A percentile compares a stretch with the other conserved stretches of the same genome.
These are phyloP conservation scores for Bombus huntii DNA, from an alignment of 1,140 invertebrate species.

Conservation along the genomic window DNA sequence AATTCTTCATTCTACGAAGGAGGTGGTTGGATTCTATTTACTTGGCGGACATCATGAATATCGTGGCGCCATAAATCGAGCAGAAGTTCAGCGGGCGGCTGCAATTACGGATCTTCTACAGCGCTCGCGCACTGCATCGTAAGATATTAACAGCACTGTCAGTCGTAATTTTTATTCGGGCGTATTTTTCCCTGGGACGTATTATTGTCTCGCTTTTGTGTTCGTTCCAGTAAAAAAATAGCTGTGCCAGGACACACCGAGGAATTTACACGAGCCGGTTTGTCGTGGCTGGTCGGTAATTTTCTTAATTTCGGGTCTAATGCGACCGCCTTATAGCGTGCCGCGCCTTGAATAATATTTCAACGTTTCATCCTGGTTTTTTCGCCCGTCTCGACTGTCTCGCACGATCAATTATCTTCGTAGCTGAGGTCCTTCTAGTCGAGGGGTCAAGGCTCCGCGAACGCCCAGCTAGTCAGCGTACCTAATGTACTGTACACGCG, in stretches of 20 bases:
- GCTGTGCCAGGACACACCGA: conserved; percentile 29
- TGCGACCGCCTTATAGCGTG: conserved; percentile 2
- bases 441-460: not conserved
- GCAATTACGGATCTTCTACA: conserved; percentile 62
- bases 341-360: conserved; percentile 41
- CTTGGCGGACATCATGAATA: conserved; percentile 56
- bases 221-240: conserved; percentile 1
- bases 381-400: not conserved
- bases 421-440: not conserved
- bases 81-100: conserved; percentile 25
- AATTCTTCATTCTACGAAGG: conserved; percentile 40
- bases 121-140: conserved; percentile 48
- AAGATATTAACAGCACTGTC: conserved; percentile 66
- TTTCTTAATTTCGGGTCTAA: conserved; percentile 64
- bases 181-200: conserved; percentile 55
- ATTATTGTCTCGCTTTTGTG: conserved; percentile 56
- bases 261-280: conserved; percentile 55
- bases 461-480: not conserved
- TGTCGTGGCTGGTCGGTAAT: conserved; percentile 42
- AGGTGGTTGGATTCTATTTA: conserved; percentile 44
- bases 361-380: conserved; percentile 14
- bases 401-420: conserved; percentile 46
- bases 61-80: conserved; percentile 59
- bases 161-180: conserved; percentile 66
- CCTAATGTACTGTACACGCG: not conserved